Base-by-base conservation (phyloP, 2,113 vertebrate species). In the Perca schrenkii region DNA sequence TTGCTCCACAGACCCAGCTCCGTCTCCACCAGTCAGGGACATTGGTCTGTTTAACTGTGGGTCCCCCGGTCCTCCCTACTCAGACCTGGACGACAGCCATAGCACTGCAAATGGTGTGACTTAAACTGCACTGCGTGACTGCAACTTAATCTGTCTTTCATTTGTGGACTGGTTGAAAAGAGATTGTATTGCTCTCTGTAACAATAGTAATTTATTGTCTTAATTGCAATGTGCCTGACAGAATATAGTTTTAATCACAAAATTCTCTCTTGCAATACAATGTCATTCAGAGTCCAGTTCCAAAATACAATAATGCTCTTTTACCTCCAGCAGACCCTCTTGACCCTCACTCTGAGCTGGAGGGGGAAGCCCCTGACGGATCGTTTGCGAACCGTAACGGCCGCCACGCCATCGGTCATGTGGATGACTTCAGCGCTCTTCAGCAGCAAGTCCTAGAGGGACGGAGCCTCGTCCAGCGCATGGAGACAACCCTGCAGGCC, bases 11-110 rank as follows among this genome's bases (percentile, higher is more conserved):
- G 97, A 97, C 89, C 94, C 96, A 1, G 95, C 94, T 81, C 96
- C 95, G 2, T 99, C 97, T 89, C 97, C 97, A 85, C 97, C 97
- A 0, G 97, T 98, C 87, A 95, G 97, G 74, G 97, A 99, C 57
- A 94, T 97, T 68, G 97, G 96, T 85, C 94, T 96, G 68, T 96
- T 94, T 90, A 95, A 95, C 83, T 90, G 94, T 68, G 93, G 93
- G 64, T 95, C 95, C 31, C 19, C 80, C 34, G 92, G 82, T 88
- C 84, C 86, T 36, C 83, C 85, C 46, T 71, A 91, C 89, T 93
- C 89, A 31, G 88, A 84, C n/a, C 0, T 85, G 80, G 95, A 96
- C 13, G 94, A 95, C 83, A 92, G 87, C 91, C 93, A 93, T 74
- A 90, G 93, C 85, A 91, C 92, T 73, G 86, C 93, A 80, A 95